A percentile compares a stretch with the other conserved stretches of the same genome.
Evolutionary conservation across 2,888 invertebrate species (phyloP).

Genomic region (Chrysodeixis includens): DNA sequence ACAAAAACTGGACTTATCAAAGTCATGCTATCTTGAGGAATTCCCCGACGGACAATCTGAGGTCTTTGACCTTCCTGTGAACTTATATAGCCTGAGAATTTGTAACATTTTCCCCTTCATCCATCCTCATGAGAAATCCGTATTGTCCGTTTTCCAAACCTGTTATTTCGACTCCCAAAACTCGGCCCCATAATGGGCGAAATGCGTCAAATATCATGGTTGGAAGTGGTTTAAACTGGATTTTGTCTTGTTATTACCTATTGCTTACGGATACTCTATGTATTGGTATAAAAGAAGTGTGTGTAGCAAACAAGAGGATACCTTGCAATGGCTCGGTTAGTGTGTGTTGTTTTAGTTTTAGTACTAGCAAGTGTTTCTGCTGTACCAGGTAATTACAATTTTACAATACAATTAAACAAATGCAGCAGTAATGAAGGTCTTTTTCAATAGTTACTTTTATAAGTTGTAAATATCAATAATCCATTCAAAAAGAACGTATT

Average conservation of each 20-base stretch:
- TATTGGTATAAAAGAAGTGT: background rate
- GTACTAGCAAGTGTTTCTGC: background rate
- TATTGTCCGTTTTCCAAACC: background rate
- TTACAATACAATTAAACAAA: background rate
- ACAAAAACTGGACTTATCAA: too few species aligned
- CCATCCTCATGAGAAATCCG: background rate
- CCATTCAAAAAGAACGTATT: too few species aligned
- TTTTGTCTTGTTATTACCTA: background rate
- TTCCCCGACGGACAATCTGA: too few species aligned
- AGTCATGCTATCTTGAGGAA: too few species aligned
- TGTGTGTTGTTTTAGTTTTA: constrained; percentile 2
- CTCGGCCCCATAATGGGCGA: background rate
- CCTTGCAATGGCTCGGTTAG: constrained; percentile 7
- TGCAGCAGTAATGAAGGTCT: too few species aligned
- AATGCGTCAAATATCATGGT: too few species aligned
- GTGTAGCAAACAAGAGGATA: constrained; percentile 6
- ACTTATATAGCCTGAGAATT: background rate
- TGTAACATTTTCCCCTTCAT: background rate
- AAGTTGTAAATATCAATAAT: too few species aligned
- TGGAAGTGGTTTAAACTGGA: background rate
- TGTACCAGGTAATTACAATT: background rate
- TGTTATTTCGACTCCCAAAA: background rate
- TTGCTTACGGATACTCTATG: background rate
- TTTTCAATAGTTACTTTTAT: too few species aligned
- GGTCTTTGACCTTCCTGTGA: too few species aligned